Conservation (phyloP, 2,113 vertebrate genomes). For the Thinocorus orbignyianus region DNA sequence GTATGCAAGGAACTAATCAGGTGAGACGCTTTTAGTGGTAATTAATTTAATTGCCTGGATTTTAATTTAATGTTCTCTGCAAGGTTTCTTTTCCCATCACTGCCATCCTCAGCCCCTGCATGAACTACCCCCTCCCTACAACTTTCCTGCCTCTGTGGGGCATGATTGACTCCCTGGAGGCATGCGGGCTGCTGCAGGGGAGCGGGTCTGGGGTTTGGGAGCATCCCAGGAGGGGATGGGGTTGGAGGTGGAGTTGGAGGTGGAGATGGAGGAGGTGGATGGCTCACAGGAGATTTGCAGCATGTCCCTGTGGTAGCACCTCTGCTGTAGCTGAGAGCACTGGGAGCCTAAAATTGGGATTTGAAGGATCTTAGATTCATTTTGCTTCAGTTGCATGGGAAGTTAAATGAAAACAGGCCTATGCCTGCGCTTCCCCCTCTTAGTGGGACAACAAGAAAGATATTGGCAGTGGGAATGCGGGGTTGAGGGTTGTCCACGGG, state of each 20-base stretch:
- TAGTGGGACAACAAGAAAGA: not conserved
- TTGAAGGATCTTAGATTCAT: not conserved
- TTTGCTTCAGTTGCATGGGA: not conserved
- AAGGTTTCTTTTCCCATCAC: not conserved
- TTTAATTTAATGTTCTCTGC: not conserved
- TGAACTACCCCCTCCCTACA: no score
- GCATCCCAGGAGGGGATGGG: not conserved
- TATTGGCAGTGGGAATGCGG: not conserved
- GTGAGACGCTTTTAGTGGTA: conserved; percentile 33
- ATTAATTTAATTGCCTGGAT: conserved; percentile 64
- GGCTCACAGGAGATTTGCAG: not conserved
- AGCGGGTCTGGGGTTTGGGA: not conserved
- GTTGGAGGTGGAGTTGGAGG: not conserved
- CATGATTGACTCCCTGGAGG: not conserved
- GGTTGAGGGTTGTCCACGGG: rapidly evolving
- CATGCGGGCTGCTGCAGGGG: rapidly evolving
- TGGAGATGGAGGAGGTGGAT: no score
- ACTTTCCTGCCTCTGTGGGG: not conserved
- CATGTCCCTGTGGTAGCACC: not conserved
- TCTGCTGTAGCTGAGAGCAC: not conserved
- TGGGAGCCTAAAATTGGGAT: not conserved
- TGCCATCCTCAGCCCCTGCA: not conserved
- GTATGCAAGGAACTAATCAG: conserved; percentile 55
- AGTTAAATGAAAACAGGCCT: conserved; percentile 22
- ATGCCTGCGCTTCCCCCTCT: not conserved